Evolutionary conservation across 2,888 invertebrate species (phyloP).

Genomic region (Philhelius pedissequus): DNA sequence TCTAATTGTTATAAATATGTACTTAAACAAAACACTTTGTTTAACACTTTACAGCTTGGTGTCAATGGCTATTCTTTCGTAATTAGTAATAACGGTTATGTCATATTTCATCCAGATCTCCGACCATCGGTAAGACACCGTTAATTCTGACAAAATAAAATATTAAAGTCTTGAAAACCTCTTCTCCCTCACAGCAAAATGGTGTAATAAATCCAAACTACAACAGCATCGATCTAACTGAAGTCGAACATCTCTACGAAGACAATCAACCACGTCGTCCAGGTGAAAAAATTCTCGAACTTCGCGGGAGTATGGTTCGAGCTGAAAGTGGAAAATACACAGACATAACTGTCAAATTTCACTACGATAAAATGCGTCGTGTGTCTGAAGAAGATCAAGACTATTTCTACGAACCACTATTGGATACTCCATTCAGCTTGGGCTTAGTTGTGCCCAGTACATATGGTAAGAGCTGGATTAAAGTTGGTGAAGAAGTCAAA

Average conservation of each 20-base stretch:
- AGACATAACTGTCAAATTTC: conserved; percentile 86
- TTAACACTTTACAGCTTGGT: conserved; percentile 85
- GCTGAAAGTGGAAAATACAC: conserved; percentile 84
- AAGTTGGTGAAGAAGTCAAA: conserved; percentile 88
- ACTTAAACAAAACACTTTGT: no score
- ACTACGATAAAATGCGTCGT: conserved; percentile 92
- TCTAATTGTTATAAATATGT: no score
- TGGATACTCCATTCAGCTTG: conserved; percentile 92
- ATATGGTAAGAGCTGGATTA: conserved; percentile 83
- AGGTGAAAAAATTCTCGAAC: conserved; percentile 80
- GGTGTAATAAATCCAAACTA: conserved; percentile 89
- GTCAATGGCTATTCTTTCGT: conserved; percentile 98
- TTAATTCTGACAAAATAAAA: not conserved
- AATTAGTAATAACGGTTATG: conserved; percentile 97
- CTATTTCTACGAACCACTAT: conserved; percentile 90
- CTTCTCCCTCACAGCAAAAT: conserved; percentile 69
- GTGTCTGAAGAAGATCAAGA: conserved; percentile 89
- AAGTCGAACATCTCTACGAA: conserved; percentile 92
- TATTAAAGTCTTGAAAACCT: not conserved
- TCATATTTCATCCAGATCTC: conserved; percentile 95
- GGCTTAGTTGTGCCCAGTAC: conserved; percentile 90
- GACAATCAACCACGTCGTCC: conserved; percentile 84
- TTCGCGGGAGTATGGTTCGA: conserved; percentile 85
- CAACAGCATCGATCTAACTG: conserved; percentile 96
- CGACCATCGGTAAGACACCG: conserved; percentile 87